phyloP scores from a whole-genome alignment of 2,113 vertebrate species.

The Pygoscelis antarcticus region DNA sequence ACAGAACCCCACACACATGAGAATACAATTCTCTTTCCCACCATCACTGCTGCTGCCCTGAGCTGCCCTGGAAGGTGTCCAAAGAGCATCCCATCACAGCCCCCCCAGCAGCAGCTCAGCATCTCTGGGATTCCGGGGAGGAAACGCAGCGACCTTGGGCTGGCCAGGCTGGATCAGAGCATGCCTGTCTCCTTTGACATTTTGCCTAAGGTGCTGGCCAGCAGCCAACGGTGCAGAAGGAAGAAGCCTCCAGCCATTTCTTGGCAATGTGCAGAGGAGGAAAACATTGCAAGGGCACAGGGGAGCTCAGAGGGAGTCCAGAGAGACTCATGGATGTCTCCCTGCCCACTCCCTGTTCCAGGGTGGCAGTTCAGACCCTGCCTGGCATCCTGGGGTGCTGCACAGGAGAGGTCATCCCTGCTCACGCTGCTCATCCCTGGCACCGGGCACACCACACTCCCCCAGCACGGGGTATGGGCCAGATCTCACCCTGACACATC shows the following conservation, averaged over 20 bases:
- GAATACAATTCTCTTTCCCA: background rate
- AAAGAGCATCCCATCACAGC: background rate
- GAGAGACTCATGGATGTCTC: background rate
- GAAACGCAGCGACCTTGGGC: background rate
- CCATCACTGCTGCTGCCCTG: background rate
- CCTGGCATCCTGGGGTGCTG: background rate
- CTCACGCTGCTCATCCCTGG: accelerated
- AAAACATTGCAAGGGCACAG: background rate
- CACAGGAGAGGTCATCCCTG: background rate
- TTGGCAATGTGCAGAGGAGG: background rate
- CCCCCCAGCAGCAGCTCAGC: background rate
- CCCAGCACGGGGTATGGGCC: background rate
- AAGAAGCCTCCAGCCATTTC: background rate
- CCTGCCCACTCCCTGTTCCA: background rate
- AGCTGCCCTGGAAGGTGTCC: background rate
- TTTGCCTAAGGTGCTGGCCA: background rate
- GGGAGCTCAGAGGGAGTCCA: background rate
- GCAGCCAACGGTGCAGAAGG: background rate
- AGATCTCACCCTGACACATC: background rate
- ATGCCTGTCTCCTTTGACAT: background rate
- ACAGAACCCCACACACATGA: accelerated
- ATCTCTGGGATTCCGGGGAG: background rate
- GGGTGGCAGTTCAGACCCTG: background rate
- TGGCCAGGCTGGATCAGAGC: background rate
- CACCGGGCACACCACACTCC: background rate